These are phyloP conservation scores for Setophaga coronata DNA, from an alignment of 2,113 vertebrate genomes.

Conservation along the genomic window DNA sequence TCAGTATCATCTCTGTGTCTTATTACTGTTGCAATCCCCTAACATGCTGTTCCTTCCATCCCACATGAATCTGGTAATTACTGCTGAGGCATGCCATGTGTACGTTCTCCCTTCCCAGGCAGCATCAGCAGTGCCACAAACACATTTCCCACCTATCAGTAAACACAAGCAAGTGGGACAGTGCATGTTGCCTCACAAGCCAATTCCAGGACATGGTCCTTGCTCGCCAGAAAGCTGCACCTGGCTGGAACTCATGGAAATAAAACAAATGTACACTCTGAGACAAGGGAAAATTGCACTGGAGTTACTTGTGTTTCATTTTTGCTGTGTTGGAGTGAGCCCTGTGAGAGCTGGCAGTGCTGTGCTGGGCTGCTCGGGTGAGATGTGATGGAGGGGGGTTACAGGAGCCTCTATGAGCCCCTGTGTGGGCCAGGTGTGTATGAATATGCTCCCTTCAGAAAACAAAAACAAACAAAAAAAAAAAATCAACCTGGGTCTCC, in stretches of 20 bases:
- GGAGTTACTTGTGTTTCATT: not conserved
- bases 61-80: constrained; percentile 57
- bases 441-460: not conserved
- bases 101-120: not conserved
- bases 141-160: not conserved
- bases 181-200: not conserved
- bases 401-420: not conserved
- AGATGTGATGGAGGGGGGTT: not conserved
- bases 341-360: not conserved
- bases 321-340: not conserved
- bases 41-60: constrained; percentile 58
- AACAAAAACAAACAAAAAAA: not conserved
- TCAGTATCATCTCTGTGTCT: constrained; percentile 59
- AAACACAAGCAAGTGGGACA: not conserved
- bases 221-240: not conserved
- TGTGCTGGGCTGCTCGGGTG: not conserved
- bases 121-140: constrained; percentile 10
- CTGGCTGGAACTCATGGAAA: not conserved
- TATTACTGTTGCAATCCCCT: constrained; percentile 63
- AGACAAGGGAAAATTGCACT: not conserved
- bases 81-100: constrained; percentile 30
- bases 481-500: not conserved
- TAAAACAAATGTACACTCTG: not conserved
- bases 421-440: not conserved
- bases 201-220: not conserved